A percentile compares a stretch with the other conserved stretches of the same genome.
Evolutionary conservation across 2,797 vertebrate species (phyloP).

Genomic region (Ambastaia sidthimunki): DNA sequence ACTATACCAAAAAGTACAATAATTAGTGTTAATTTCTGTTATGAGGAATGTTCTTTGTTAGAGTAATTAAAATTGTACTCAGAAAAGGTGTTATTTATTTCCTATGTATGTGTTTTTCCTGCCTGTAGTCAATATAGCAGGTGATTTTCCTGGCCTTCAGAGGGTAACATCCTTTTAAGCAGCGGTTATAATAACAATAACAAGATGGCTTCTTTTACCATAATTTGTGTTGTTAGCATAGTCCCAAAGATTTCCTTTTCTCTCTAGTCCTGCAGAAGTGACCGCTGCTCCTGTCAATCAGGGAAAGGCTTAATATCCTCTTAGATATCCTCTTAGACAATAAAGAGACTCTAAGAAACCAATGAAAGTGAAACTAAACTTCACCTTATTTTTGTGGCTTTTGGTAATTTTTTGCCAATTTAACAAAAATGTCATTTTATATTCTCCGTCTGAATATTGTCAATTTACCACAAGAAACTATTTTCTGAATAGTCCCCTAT

Average conservation of each 20-base stretch:
- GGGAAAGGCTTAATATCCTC: background rate
- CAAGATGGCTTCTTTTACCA: conserved; percentile 6
- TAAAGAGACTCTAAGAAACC: background rate
- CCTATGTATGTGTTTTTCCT: too few species aligned
- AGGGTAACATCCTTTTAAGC: too few species aligned
- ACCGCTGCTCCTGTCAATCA: too few species aligned
- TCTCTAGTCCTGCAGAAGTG: background rate
- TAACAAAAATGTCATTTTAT: background rate
- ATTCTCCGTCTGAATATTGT: background rate
- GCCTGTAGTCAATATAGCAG: too few species aligned
- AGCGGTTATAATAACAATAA: too few species aligned
- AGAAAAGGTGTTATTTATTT: too few species aligned
- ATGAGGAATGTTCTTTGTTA: background rate
- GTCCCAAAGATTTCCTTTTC: background rate
- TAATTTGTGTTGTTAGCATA: background rate
- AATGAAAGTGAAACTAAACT: too few species aligned
- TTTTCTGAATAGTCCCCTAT: background rate
- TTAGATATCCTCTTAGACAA: background rate
- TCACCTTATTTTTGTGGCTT: background rate
- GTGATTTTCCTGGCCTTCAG: too few species aligned
- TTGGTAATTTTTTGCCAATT: background rate
- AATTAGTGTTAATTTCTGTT: conserved; percentile 9
- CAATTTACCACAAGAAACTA: background rate
- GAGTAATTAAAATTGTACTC: background rate
- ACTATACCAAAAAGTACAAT: background rate